Evolutionary conservation across 2,888 invertebrate species (phyloP), one percentile per base, ranked within the genome.

Genomic region (Nipponacmea schrenckii): DNA sequence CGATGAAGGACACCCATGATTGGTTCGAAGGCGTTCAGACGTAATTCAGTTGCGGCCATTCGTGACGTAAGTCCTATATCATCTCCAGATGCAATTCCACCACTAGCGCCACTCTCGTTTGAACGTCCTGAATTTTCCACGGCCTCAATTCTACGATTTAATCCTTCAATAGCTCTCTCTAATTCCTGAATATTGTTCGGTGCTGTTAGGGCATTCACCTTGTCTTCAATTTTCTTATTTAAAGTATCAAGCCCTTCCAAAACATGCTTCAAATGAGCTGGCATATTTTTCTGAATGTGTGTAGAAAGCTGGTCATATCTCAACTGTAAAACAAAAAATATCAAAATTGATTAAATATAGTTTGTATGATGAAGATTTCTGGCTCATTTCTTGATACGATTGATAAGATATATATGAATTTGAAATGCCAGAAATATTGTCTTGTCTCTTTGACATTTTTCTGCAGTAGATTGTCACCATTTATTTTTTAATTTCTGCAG

Each of bases 1-100:
- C 80, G 73, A 48, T 86, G 84, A 14, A 86, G 75, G 20, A 84
- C 81, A 5, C 79, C 80, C 10, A 81, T 79, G 46, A 84, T 82
- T 14, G 83, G 81, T 64, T 84, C 82, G 39, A 79, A 80, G 2
- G 80, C 73, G 20, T 75, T 78, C 24, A 82, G 76, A 67, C 82
- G 83, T 14, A 71, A 67, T 62, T 77, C 74, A 64, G 69, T 69
- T 12, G 39, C 62, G 3, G 44, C 62, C 26, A 72, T 24, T 7
- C 31, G 31, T 14, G 31, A 31, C 8, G n/a, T 27, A 7, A 62
- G 14, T 12, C 68, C 44, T n/a, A 46, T 39, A 20, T 65, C 70
- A 48, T 44, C 56, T 48, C 27, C 20, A 0, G 64, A 20, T 17
- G 63, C 67, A 5, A 68, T 50, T 3, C 48, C 67, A 2, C 62